Conservation (phyloP, 2,797 vertebrate genomes). For the Chelidonichthys spinosus region DNA sequence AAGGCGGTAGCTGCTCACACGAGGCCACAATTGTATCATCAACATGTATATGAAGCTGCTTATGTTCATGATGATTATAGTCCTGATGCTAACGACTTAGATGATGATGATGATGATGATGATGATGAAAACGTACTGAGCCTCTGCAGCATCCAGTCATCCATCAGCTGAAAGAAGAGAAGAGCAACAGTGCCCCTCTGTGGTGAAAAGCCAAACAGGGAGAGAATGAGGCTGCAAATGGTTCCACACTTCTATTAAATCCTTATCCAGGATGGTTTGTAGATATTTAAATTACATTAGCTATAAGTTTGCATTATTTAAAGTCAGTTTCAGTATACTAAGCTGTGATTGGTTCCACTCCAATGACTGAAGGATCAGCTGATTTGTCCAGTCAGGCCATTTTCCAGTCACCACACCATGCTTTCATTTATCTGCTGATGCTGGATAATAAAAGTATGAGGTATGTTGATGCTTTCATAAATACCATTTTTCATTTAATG, state of each 20-base stretch:
- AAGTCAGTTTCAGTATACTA: no score
- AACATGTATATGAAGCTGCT: neutral
- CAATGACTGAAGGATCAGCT: no score
- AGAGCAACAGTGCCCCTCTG: constrained; percentile 53
- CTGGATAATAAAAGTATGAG: no score
- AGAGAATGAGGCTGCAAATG: neutral
- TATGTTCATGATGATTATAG: constrained; percentile 18
- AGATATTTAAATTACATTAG: neutral
- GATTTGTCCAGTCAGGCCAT: no score
- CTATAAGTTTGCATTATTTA: no score
- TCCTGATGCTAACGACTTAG: constrained; percentile 34
- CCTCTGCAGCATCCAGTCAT: constrained; percentile 34
- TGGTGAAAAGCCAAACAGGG: constrained; percentile 26
- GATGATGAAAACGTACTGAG: constrained; percentile 24
- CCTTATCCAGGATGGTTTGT: neutral
- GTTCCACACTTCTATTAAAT: neutral
- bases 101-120: constrained; percentile 9
- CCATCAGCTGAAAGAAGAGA: neutral
- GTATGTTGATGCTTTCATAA: no score
- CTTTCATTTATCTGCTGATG: no score
- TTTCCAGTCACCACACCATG: no score
- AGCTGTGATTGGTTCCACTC: no score
- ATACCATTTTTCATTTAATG: no score
- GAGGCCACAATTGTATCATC: neutral
- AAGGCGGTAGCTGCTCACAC: neutral